Base-by-base conservation (phyloP, 2,888 invertebrate species). In the Drosophila yooni region DNA sequence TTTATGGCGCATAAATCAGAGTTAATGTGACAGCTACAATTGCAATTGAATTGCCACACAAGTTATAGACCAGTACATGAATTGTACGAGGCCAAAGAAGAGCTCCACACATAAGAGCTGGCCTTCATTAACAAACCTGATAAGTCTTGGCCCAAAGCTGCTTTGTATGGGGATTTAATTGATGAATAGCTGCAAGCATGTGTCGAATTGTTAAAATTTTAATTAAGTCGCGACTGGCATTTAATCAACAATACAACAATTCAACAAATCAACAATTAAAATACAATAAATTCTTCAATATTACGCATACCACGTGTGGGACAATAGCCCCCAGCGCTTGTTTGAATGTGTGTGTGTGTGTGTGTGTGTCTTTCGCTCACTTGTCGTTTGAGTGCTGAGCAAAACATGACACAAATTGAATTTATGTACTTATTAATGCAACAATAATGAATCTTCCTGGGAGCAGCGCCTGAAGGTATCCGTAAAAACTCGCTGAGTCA, bases 1-100 rank as follows among this genome's bases (percentile, higher is more conserved):
- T 89, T 87, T 84, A 89, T 89, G 61, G 82, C 66, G 52, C 74
- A 89, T 89, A 85, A 85, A 89, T 89, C 89, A 80, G 78, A 66
- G 71, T 72, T 75, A 89, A 78, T 75, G 82, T 73, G 75, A 59
- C 63, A 70, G 67, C 56, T 63, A 72, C 64, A 74, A 74, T 58
- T 67, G 61, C 81, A 81, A 82, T 79, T 79, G 71, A 71, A 80
- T 78, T 57, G 71, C 77, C 72, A 53, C 71, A 73, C 60, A 77
- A 82, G 63, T 72, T 70, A 82, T 73, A 54, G 60, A 61, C 36
- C 38, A 71, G 38, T 60, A 36, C 18, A 56, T 18, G 21, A 33
- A 40, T 43, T 50, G 18, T 7, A 25, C 3, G 25, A 50, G 50
- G 34, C 50, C n/a, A 15, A 43, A 29, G 40, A 18, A 29, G 18